Percentiles rank a stretch among this genome's conserved stretches.
Conservation (phyloP, 2,888 invertebrate species). For the Brenthis hecate region DNA sequence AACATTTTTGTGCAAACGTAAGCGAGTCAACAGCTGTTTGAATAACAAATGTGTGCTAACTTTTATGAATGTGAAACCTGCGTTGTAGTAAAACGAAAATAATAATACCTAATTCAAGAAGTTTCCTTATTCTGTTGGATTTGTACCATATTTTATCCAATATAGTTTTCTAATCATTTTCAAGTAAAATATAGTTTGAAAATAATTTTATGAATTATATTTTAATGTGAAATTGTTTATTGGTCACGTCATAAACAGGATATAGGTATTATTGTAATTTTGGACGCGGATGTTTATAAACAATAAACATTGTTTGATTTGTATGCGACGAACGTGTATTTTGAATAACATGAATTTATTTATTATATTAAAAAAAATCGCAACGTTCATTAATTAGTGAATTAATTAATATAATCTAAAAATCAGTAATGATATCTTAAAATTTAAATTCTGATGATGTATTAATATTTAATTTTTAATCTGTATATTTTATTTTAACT, state of each 20-base stretch:
- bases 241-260: conserved; percentile 21
- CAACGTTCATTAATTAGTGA: too few species aligned
- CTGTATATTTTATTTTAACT: neutral
- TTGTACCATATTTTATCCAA: too few species aligned
- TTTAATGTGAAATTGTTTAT: conserved; percentile 24
- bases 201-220: conserved; percentile 23
- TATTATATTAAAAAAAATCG: conserved; percentile 4
- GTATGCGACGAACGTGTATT: conserved; percentile 1
- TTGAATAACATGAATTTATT: conserved; percentile 4
- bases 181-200: neutral
- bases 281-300: conserved; percentile 21
- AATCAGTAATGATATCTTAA: too few species aligned
- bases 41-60: conserved; percentile 25
- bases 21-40: conserved; percentile 39
- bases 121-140: too few species aligned
- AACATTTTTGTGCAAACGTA: conserved; percentile 16
- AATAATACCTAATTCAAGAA: too few species aligned
- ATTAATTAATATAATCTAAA: too few species aligned
- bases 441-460: neutral
- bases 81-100: too few species aligned
- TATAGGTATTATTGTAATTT: conserved; percentile 10
- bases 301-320: conserved; percentile 18
- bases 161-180: too few species aligned
- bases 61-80: conserved; percentile 10
- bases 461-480: neutral